Conservation (phyloP, 2,113 vertebrate species). For the Cairina moschata region DNA sequence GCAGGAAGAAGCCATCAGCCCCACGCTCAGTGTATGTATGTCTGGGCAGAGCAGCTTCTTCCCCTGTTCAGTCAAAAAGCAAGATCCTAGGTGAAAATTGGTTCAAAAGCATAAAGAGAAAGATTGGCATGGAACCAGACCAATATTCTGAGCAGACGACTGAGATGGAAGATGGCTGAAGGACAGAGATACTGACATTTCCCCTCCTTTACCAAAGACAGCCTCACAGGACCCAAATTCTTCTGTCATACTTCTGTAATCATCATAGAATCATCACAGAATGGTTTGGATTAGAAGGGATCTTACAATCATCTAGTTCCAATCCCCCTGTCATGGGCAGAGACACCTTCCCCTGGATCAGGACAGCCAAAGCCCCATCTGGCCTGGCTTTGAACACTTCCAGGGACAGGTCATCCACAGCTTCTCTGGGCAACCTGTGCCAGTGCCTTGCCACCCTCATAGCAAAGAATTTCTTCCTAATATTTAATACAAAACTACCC, state of each 20-base stretch:
- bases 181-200: neutral
- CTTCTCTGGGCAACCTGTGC: too few species aligned
- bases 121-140: neutral
- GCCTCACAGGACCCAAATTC: neutral
- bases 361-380: too few species aligned
- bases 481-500: too few species aligned
- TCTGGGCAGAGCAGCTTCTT: neutral
- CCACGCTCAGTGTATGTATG: rapidly evolving
- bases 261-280: too few species aligned
- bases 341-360: too few species aligned
- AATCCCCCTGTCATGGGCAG: too few species aligned
- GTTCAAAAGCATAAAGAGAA: neutral
- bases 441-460: too few species aligned
- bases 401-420: too few species aligned
- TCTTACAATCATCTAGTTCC: too few species aligned
- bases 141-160: neutral
- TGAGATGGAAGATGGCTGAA: neutral
- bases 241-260: neutral
- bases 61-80: neutral
- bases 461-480: too few species aligned
- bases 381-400: too few species aligned
- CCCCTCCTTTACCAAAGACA: neutral
- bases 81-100: neutral
- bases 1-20: neutral
- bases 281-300: too few species aligned